phyloP scores from a whole-genome alignment of 2,113 vertebrate species.

The Onychostoma macrolepis region DNA sequence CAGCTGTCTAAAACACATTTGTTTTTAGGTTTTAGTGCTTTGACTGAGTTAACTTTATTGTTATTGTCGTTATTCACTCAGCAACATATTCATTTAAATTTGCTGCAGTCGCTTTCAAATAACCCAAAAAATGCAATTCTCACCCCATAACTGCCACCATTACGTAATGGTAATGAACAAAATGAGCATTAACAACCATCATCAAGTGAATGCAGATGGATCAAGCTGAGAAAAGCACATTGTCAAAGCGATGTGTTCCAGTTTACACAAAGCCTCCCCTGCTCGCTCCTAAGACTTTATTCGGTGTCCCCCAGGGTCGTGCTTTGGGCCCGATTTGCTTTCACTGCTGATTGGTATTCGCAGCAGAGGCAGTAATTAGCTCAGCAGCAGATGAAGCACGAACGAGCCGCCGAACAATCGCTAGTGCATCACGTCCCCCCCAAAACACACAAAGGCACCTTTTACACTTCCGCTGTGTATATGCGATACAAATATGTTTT shows the following conservation, averaged over 20 bases:
- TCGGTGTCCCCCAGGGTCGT: slow-evolving; percentile 51
- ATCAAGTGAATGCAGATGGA: slow-evolving; percentile 4
- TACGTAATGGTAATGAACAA: slow-evolving; percentile 19
- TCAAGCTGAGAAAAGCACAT: neutral
- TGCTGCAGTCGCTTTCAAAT: neutral
- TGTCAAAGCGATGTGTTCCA: slow-evolving; percentile 27
- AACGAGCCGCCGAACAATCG: slow-evolving; percentile 49
- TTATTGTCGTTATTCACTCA: neutral
- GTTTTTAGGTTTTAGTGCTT: slow-evolving; percentile 1
- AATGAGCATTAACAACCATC: slow-evolving; percentile 17
- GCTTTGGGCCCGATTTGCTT: slow-evolving; percentile 53
- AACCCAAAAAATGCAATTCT: neutral
- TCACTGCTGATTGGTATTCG: slow-evolving; percentile 57
- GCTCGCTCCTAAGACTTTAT: slow-evolving; percentile 46
- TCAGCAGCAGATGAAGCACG: slow-evolving; percentile 57
- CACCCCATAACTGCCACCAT: neutral
- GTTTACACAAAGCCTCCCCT: slow-evolving; percentile 15
- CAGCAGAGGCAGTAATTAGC: slow-evolving; percentile 59
- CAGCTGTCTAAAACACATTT: neutral
- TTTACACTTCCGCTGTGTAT: slow-evolving; percentile 24
- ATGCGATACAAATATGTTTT: slow-evolving; percentile 37
- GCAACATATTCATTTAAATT: neutral
- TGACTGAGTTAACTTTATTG: neutral
- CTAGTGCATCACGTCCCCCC: slow-evolving; percentile 33
- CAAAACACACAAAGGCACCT: slow-evolving; percentile 4